Percentiles rank a stretch among this genome's conserved stretches.
phyloP scores from a whole-genome alignment of 2,888 invertebrate species.

The Ormyrus thymus region DNA sequence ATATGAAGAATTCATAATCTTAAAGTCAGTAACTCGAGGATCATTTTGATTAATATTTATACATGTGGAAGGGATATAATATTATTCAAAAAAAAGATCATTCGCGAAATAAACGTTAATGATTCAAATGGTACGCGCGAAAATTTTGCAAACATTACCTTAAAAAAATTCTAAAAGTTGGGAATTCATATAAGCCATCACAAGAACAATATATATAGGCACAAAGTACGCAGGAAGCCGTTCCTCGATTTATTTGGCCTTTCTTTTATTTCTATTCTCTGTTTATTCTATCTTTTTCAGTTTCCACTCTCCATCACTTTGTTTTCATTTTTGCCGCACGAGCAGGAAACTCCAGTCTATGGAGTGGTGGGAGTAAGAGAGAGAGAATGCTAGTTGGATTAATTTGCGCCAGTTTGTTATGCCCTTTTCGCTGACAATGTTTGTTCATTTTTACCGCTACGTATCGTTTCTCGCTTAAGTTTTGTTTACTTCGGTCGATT shows the following conservation, averaged over 20 bases:
- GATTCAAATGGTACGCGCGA: no score
- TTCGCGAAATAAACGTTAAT: no score
- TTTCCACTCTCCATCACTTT: slow-evolving; percentile 2
- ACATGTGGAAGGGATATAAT: no score
- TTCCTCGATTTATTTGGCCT: slow-evolving; percentile 52
- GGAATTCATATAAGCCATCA: no score
- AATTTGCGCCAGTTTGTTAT: slow-evolving; percentile 44
- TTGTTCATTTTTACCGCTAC: slow-evolving; percentile 11
- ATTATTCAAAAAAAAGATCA: no score
- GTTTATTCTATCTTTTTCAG: slow-evolving; percentile 7
- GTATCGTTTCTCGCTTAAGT: slow-evolving; percentile 34
- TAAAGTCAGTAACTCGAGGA: no score
- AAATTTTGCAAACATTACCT: no score
- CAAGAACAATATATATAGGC: background rate
- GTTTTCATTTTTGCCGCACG: slow-evolving; percentile 7
- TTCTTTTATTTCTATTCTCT: slow-evolving; percentile 45
- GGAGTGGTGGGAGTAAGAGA: slow-evolving; percentile 44
- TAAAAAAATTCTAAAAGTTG: no score
- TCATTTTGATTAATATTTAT: no score
- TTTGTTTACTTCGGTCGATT: slow-evolving; percentile 44
- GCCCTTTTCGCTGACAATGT: slow-evolving; percentile 23
- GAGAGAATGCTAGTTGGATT: slow-evolving; percentile 34
- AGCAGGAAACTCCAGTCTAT: slow-evolving; percentile 43
- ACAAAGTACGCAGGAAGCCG: slow-evolving; percentile 9
- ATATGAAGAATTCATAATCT: no score